Percentiles rank a stretch among this genome's conserved stretches.
Evolutionary conservation across 2,888 invertebrate genomes (phyloP).

Genomic region (Zaprionus bogoriensis): DNA sequence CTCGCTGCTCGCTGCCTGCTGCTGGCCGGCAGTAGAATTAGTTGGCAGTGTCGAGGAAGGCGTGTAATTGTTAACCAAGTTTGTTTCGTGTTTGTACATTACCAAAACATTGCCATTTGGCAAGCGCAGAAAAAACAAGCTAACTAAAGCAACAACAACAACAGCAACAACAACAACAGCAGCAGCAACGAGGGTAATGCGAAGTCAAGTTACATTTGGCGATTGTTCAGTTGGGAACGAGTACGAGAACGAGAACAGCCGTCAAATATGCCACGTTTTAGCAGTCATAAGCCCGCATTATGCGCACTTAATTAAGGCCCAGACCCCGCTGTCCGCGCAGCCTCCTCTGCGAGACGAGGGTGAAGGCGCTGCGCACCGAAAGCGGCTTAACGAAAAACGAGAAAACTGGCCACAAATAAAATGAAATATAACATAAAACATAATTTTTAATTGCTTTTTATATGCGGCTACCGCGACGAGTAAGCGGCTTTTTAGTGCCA

Average conservation of each 20-base stretch:
- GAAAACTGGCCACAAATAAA: constrained; percentile 13
- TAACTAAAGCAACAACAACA: constrained; percentile 6
- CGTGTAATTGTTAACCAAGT: constrained; percentile 78
- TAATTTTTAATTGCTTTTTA: constrained; percentile 73
- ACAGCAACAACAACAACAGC: neutral
- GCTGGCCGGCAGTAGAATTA: constrained; percentile 55
- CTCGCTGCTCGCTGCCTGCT: too few relatives aligned
- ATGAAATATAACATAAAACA: constrained; percentile 55
- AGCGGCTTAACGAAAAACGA: constrained; percentile 50
- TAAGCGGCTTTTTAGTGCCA: constrained; percentile 53
- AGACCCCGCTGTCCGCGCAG: neutral
- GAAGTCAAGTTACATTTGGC: constrained; percentile 44
- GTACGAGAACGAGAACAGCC: constrained; percentile 27
- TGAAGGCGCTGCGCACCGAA: constrained; percentile 36
- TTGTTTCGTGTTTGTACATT: constrained; percentile 64
- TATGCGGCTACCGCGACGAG: constrained; percentile 38
- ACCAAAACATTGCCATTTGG: constrained; percentile 58
- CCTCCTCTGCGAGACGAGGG: constrained; percentile 30
- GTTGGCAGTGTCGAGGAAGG: constrained; percentile 63
- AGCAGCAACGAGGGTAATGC: neutral
- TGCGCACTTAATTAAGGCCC: constrained; percentile 74
- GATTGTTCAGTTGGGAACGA: too few relatives aligned
- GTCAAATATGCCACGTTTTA: constrained; percentile 68
- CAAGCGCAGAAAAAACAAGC: constrained; percentile 16
- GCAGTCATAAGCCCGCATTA: constrained; percentile 78